These are phyloP conservation scores for Parus major DNA, from an alignment of 2,113 vertebrate genomes.

Conservation along the genomic window DNA sequence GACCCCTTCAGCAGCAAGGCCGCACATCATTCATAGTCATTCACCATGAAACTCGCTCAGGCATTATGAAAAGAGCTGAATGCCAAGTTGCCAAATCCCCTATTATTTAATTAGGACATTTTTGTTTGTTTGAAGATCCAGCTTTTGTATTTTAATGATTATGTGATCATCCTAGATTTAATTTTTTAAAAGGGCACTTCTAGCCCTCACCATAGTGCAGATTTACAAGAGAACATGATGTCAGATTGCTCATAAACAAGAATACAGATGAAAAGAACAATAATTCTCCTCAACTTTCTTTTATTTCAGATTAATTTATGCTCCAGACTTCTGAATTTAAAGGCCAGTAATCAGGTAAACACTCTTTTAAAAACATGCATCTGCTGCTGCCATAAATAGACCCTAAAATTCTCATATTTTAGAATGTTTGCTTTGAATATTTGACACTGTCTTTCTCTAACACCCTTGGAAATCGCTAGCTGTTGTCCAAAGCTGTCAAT, in stretches of 20 bases:
- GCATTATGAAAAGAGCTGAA: background rate
- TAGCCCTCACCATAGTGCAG: background rate
- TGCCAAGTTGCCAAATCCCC: slow-evolving; percentile 34
- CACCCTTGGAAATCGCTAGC: background rate
- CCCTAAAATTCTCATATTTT: background rate
- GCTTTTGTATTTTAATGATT: slow-evolving; percentile 38
- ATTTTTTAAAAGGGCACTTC: slow-evolving; percentile 9
- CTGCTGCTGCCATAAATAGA: background rate
- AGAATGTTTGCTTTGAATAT: background rate
- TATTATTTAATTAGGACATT: slow-evolving; percentile 30
- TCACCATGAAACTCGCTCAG: slow-evolving; percentile 42
- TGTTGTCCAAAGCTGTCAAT: background rate
- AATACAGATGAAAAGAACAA: background rate
- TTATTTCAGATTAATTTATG: background rate
- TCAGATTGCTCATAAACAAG: background rate
- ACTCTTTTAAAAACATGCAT: background rate
- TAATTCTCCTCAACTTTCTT: background rate
- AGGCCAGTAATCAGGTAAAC: background rate
- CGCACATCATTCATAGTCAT: slow-evolving; percentile 19
- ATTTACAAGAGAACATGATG: background rate
- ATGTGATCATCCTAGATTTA: background rate
- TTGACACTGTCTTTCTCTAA: background rate
- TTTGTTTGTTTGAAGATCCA: slow-evolving; percentile 10
- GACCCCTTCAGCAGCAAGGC: background rate
- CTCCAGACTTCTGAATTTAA: background rate